Evolutionary conservation across 35 echinoderm and acorn worm genomes (phyloP).

Genomic region (Ophioderma brevispina): DNA sequence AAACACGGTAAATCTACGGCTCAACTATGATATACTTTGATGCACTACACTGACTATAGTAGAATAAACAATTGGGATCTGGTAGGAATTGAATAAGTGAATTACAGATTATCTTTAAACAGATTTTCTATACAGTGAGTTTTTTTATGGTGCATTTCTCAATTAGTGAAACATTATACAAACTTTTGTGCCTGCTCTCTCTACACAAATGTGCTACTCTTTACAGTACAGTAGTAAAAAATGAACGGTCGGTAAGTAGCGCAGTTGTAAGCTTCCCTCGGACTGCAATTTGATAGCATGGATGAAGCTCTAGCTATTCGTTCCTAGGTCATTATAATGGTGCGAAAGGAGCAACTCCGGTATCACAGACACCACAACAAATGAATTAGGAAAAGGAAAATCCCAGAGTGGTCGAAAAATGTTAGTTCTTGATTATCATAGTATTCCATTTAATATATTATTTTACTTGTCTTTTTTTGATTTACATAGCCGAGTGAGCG

Average conservation of each 20-base stretch:
- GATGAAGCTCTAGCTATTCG: too few relatives aligned
- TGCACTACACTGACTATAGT: not conserved
- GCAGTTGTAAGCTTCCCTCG: too few relatives aligned
- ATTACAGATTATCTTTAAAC: not conserved
- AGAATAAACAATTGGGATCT: not conserved
- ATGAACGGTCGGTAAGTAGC: not conserved
- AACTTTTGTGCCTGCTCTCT: not conserved
- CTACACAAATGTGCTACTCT: not conserved
- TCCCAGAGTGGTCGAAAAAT: not conserved
- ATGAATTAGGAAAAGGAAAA: not conserved
- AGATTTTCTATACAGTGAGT: slow-evolving; percentile 11
- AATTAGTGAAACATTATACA: not conserved
- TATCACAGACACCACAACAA: not conserved
- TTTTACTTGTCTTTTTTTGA: not conserved
- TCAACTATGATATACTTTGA: not conserved
- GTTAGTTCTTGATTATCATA: not conserved
- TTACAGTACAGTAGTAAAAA: not conserved
- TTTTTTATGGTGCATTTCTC: not conserved
- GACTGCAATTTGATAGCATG: too few relatives aligned
- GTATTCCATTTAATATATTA: not conserved
- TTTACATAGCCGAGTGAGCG: not conserved
- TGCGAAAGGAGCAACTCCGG: not conserved
- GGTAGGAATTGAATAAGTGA: not conserved
- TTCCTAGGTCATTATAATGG: too few relatives aligned
- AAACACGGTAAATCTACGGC: not conserved